Conservation (phyloP, 2,888 invertebrate genomes). For the Metellina segmentata region DNA sequence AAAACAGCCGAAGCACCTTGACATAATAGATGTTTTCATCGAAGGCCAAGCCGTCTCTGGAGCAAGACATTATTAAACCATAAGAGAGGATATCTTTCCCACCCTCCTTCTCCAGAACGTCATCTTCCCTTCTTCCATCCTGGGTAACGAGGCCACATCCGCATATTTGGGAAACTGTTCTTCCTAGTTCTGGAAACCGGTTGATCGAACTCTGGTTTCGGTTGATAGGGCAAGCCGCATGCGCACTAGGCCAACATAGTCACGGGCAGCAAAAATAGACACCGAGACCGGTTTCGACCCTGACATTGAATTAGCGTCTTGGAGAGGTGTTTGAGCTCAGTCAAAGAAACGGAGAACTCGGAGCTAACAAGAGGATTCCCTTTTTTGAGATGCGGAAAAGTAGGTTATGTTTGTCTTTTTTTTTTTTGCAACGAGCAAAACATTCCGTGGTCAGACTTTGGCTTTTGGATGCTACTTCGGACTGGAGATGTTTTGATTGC, state of each 20-base stretch:
- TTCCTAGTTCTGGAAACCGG: constrained; percentile 74
- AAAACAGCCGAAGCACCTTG: constrained; percentile 31
- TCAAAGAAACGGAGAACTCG: constrained; percentile 43
- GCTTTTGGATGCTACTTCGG: no score
- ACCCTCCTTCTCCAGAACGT: constrained; percentile 45
- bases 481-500: no score
- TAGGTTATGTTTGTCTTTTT: constrained; percentile 61
- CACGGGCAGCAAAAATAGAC: constrained; percentile 38
- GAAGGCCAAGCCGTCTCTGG: constrained; percentile 51
- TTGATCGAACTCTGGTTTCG: constrained; percentile 69
- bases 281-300: constrained; percentile 56
- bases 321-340: constrained; percentile 48
- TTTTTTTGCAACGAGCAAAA: neutral
- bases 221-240: constrained; percentile 71
- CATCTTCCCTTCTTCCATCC: constrained; percentile 34
- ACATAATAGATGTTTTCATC: constrained; percentile 41
- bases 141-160: constrained; percentile 75
- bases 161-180: constrained; percentile 70
- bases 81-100: constrained; percentile 42
- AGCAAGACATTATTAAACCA: constrained; percentile 43
- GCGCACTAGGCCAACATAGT: constrained; percentile 72
- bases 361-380: constrained; percentile 3
- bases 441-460: neutral
- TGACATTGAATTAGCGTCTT: constrained; percentile 68
- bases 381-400: constrained; percentile 50